Evolutionary conservation across 2,797 vertebrate species (phyloP).

Genomic region (Threskiornis aethiopicus): DNA sequence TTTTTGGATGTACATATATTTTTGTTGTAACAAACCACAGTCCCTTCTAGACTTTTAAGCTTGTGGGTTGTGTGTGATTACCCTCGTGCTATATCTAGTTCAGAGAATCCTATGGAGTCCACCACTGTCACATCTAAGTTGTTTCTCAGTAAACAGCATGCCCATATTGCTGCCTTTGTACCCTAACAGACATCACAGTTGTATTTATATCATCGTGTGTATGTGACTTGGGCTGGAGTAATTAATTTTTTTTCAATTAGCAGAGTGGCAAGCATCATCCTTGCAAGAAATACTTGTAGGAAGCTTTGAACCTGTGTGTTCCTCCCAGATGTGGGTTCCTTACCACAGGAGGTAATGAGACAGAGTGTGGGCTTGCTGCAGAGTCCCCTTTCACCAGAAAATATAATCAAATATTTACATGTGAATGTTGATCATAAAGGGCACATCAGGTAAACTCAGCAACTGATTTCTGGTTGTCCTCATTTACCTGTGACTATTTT

Average conservation of each 20-base stretch:
- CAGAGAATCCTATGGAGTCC: neutral
- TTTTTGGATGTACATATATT: rapidly evolving
- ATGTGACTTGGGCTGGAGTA: too few relatives aligned
- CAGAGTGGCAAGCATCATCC: neutral
- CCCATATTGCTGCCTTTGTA: neutral
- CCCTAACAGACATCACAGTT: too few relatives aligned
- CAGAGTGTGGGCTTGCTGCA: rapidly evolving
- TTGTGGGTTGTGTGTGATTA: neutral
- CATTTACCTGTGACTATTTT: neutral
- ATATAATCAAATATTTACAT: neutral
- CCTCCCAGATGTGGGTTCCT: neutral
- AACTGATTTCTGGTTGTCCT: neutral
- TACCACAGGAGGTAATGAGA: neutral
- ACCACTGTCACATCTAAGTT: neutral
- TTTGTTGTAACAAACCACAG: neutral
- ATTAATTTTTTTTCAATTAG: neutral
- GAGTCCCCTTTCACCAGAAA: neutral
- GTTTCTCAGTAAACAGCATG: neutral
- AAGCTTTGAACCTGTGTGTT: neutral
- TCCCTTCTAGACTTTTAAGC: neutral
- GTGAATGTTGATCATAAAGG: neutral
- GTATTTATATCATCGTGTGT: too few relatives aligned
- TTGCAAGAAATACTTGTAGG: neutral
- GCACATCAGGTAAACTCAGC: neutral
- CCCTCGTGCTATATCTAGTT: neutral